Base-by-base conservation (phyloP, 2,888 invertebrate genomes). In the Malacosoma neustria region DNA sequence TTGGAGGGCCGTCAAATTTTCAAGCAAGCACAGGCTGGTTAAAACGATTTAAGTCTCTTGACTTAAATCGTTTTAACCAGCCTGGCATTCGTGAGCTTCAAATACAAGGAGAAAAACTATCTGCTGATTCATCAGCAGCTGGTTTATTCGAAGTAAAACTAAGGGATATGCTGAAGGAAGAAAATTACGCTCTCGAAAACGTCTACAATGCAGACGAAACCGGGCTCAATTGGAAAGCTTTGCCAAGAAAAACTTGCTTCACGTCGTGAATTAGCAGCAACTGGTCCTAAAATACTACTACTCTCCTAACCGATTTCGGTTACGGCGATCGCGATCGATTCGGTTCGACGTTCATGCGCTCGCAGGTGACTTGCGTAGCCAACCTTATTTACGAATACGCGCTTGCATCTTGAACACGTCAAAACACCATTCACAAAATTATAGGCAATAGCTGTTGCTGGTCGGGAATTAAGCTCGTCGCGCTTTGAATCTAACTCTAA, bases 161-260 rank as follows among this genome's bases (percentile, higher is more conserved):
- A 39, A 37, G 35, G 34, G 41, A 40, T 29, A 37, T 40, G 33
- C 33, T 40, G 37, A 39, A 30, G 2, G 13, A 40, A 39, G 38
- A 40, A 35, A 37, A 45, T 42, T 42, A 38, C 36, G 37, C 36
- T 41, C 36, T 40, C 6, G 40, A 41, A 37, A 35, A 41, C 34
- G 39, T 45, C 35, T 42, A 45, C 36, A 45, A 42, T 41, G 41
- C 43, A 32, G 42, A 45, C 36, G 42, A 46, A 39, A 39, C 41
- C 6, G 42, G 44, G 33, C 38, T 45, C n/a, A 35, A 39, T 44
- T 49, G 46, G 43, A 44, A 42, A 39, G 41, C 37, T 39, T 38
- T 45, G 39, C 43, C 43, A 13, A 35, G 32, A 36, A 40, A 42
- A 46, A 39, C 43, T 41, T 36, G 41, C 39, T 37, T 47, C 30